phyloP scores from a whole-genome alignment of 2,888 invertebrate species.

The Morinoia aosen region DNA sequence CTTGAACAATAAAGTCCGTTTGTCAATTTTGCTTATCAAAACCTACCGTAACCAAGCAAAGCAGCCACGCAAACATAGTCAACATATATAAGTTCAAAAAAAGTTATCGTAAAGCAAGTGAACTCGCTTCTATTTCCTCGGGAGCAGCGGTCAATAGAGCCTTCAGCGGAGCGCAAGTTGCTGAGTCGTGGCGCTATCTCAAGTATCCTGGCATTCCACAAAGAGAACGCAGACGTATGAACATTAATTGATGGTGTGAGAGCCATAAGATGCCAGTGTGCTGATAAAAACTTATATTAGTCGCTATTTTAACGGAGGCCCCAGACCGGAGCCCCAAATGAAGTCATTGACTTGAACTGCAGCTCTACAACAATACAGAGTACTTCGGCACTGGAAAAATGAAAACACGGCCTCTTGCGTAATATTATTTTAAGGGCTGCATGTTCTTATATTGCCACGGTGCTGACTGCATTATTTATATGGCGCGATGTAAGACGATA shows the following conservation, averaged over 20 bases:
- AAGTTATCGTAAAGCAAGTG: neutral
- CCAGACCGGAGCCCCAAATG: neutral
- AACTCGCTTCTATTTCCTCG: neutral
- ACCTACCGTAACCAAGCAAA: no score
- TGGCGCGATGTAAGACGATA: neutral
- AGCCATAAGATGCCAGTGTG: neutral
- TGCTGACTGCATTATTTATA: neutral
- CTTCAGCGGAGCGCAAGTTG: neutral
- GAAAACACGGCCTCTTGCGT: neutral
- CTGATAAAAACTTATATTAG: neutral
- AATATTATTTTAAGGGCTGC: neutral
- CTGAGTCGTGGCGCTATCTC: neutral
- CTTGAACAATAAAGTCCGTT: no score
- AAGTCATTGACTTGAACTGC: neutral
- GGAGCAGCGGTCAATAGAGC: neutral
- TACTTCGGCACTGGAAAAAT: neutral
- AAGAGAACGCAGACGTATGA: constrained; percentile 5
- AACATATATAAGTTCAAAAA: neutral
- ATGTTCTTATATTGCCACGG: neutral
- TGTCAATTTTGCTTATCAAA: no score
- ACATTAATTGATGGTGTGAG: constrained; percentile 20
- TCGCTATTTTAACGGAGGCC: neutral
- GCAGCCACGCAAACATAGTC: no score
- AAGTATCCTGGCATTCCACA: neutral
- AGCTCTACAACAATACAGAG: neutral